Evolutionary conservation across 2,888 invertebrate species (phyloP).

Genomic region (Drosophila melanosoma): DNA sequence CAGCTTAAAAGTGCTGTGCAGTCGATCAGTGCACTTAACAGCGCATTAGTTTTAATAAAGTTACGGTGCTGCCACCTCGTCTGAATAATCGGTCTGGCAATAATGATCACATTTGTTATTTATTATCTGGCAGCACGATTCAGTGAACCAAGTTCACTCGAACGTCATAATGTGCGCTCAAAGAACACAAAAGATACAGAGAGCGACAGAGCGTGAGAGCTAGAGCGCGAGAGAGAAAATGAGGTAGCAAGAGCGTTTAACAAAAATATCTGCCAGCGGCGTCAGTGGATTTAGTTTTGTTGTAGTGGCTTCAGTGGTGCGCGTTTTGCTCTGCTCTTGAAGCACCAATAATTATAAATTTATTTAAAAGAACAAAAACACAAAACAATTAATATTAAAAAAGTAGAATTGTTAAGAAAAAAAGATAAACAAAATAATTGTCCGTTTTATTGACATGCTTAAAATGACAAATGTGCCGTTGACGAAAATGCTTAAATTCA

Average conservation of each 20-base stretch:
- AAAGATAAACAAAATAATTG: slow-evolving; percentile 29
- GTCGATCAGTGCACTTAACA: background rate
- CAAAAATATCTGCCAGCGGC: slow-evolving; percentile 73
- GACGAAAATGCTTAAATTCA: slow-evolving; percentile 53
- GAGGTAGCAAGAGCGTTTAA: slow-evolving; percentile 44
- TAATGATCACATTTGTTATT: slow-evolving; percentile 47
- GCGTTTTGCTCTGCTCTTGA: slow-evolving; percentile 54
- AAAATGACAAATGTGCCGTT: slow-evolving; percentile 73
- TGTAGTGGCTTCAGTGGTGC: slow-evolving; percentile 60
- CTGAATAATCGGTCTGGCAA: slow-evolving; percentile 42
- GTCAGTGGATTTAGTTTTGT: slow-evolving; percentile 81
- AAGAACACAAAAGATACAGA: slow-evolving; percentile 64
- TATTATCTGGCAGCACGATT: slow-evolving; percentile 46
- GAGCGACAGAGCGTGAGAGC: slow-evolving; percentile 43
- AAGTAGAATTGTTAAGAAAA: slow-evolving; percentile 45
- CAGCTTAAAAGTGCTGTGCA: background rate
- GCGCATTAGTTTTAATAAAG: background rate
- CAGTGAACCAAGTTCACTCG: slow-evolving; percentile 42
- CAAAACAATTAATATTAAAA: background rate
- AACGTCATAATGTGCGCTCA: slow-evolving; percentile 39
- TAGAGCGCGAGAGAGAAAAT: slow-evolving; percentile 18
- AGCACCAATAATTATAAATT: slow-evolving; percentile 49
- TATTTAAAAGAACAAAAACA: slow-evolving; percentile 36
- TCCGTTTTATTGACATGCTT: slow-evolving; percentile 52
- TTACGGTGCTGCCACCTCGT: slow-evolving; percentile 35